These are phyloP conservation scores for Saccostrea cuccullata DNA, from an alignment of 1,140 invertebrate genomes.

Conservation along the genomic window DNA sequence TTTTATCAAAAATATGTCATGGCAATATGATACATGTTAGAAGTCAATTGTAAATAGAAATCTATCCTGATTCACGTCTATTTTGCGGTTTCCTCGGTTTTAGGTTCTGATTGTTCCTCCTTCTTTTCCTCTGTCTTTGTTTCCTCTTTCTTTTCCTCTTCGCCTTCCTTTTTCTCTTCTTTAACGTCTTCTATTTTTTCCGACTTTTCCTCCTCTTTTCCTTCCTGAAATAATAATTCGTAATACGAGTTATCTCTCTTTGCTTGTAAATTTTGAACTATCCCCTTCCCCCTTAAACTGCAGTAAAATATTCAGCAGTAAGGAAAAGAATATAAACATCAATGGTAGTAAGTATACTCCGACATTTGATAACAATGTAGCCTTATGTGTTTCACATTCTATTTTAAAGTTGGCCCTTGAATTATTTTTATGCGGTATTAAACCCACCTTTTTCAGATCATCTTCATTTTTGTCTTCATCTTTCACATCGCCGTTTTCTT, in stretches of 20 bases:
- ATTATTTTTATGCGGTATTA: too few species aligned
- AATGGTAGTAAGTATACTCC: not conserved
- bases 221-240: conserved; percentile 8
- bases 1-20: conserved; percentile 30
- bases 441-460: conserved; percentile 51
- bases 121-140: conserved; percentile 39
- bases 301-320: too few species aligned
- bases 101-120: conserved; percentile 45
- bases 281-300: too few species aligned
- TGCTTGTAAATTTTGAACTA: too few species aligned
- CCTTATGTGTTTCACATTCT: not conserved
- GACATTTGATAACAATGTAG: not conserved
- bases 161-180: conserved; percentile 57
- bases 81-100: conserved; percentile 48
- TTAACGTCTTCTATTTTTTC: conserved; percentile 51
- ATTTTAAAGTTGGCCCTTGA: too few species aligned
- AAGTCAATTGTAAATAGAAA: not conserved
- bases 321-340: too few species aligned
- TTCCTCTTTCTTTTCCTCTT: conserved; percentile 57
- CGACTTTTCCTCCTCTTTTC: conserved; percentile 54
- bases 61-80: conserved; percentile 27
- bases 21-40: not conserved
- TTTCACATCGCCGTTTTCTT: conserved; percentile 63
- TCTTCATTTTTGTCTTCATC: conserved; percentile 59
- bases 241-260: not conserved